Evolutionary conservation across 2,888 invertebrate genomes (phyloP).

Genomic region (Craniophora ligustri): DNA sequence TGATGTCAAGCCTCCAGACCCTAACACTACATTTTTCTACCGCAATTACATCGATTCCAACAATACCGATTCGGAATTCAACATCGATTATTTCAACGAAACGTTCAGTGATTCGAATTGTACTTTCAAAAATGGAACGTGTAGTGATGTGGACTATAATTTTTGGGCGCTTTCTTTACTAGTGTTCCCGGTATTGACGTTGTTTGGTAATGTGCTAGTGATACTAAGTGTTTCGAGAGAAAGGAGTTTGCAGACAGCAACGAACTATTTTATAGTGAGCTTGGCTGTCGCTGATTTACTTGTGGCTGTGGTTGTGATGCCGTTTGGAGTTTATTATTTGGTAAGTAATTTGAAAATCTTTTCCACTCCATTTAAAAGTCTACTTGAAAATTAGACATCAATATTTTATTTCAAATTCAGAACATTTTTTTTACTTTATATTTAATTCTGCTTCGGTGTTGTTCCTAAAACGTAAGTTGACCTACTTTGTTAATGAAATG

Average conservation of each 20-base stretch:
- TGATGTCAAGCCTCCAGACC: slow-evolving; percentile 63
- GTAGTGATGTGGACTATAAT: slow-evolving; percentile 89
- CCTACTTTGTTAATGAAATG: no score
- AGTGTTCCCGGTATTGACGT: slow-evolving; percentile 96
- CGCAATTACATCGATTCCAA: slow-evolving; percentile 45
- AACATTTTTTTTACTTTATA: background rate
- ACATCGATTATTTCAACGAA: slow-evolving; percentile 70
- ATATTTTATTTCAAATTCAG: background rate
- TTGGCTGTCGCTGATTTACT: slow-evolving; percentile 98
- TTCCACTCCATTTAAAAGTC: no score
- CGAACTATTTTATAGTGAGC: slow-evolving; percentile 99
- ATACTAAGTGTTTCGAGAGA: slow-evolving; percentile 98
- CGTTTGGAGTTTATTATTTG: slow-evolving; percentile 99
- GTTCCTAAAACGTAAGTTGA: no score
- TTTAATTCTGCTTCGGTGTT: no score
- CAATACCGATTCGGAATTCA: slow-evolving; percentile 56
- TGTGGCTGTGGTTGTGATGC: slow-evolving; percentile 99
- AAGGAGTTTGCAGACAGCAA: slow-evolving; percentile 97
- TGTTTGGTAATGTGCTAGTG: slow-evolving; percentile 99
- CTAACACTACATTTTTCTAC: slow-evolving; percentile 55
- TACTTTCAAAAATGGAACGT: slow-evolving; percentile 74
- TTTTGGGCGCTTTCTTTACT: slow-evolving; percentile 96
- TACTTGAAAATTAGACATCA: background rate
- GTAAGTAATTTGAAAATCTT: slow-evolving; percentile 90
- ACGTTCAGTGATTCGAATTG: slow-evolving; percentile 73